Evolutionary conservation across 2,888 invertebrate genomes (phyloP), one percentile per base, ranked within the genome.

Genomic region (Toxonevra muliebris): DNA sequence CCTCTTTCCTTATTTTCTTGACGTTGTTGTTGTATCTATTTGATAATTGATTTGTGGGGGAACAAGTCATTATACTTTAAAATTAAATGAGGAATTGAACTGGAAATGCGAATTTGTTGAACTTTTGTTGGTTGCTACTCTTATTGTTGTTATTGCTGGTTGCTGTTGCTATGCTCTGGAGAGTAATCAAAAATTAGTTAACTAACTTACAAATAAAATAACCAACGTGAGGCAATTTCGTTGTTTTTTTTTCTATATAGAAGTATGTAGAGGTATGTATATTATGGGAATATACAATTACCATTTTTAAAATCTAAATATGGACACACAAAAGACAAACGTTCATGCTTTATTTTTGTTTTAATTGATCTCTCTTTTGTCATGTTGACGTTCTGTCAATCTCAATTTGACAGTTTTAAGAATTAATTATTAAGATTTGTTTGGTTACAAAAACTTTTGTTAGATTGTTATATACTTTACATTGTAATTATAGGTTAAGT

Each of bases 31-130:
- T 66, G 53, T 62, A 61, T 65, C 66, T 64, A 60, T 69, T 69
- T 75, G 75, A 78, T 80, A 79, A 76, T 80, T 79, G 79, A 79
- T 78, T 76, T 77, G 74, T 76, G 76, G 73, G 72, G 69, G 72
- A 71, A 60, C 69, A 73, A 70, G 66, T 68, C 69, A 69, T 69
- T 70, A 68, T 52, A 68, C 76, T 76, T 76, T 78, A 75, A 77
- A 80, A 80, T 79, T 80, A 79, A 79, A 79, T 76, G 77, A 77
- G 76, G 76, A 78, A 79, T 79, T 80, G 79, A 80, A 79, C 75
- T 79, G 78, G 79, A 80, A 79, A 80, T 59, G 30, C 52, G 13
- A 64, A 43, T 53, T 48, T 65, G 17, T 19, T 65, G 42, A 53
- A 50, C 7, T 59, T 53, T 58, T 50, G 20, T 42, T 45, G 42